Conservation (phyloP, 2,113 vertebrate genomes). For the Balaenoptera acutorostrata region DNA sequence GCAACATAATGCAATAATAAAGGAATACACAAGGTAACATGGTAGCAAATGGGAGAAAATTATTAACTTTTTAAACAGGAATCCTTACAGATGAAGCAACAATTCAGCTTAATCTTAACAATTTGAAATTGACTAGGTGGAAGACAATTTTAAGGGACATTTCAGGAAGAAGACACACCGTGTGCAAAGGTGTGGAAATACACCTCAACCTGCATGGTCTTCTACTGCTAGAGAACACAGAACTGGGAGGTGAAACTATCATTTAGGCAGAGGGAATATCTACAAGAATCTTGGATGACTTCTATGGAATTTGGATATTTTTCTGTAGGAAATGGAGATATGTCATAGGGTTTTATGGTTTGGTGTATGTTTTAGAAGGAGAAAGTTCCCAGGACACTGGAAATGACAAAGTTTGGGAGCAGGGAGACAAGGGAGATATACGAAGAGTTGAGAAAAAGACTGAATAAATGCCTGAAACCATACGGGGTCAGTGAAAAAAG, state of each 20-base stretch:
- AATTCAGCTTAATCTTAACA: neutral
- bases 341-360: neutral
- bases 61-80: neutral
- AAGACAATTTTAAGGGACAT: neutral
- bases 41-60: neutral
- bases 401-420: neutral
- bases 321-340: neutral
- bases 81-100: neutral
- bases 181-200: neutral
- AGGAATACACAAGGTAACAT: neutral
- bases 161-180: neutral
- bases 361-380: neutral
- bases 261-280: neutral
- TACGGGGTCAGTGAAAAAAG: neutral
- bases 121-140: neutral
- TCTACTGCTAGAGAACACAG: neutral
- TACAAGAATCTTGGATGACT: neutral
- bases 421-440: neutral
- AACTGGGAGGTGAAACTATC: neutral
- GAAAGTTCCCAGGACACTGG: neutral
- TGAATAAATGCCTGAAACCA: neutral
- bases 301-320: neutral
- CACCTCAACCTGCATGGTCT: accelerated
- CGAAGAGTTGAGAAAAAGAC: neutral
- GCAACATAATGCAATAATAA: neutral